phyloP scores from a whole-genome alignment of 2,113 vertebrate species.

The Gopherus flavomarginatus region DNA sequence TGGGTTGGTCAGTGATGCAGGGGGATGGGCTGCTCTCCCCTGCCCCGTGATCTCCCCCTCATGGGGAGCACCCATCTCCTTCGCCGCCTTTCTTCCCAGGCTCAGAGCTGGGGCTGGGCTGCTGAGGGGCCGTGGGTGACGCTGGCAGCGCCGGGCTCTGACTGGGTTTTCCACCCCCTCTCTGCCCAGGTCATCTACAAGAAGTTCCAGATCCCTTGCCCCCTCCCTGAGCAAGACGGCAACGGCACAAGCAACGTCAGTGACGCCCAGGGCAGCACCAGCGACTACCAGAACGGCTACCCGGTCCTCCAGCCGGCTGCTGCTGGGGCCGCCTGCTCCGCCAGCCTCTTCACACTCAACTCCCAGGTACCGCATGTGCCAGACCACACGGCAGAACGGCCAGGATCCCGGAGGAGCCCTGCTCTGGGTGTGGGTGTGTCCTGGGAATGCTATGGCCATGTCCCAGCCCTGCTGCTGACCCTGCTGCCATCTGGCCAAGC shows the following conservation, averaged over 20 bases:
- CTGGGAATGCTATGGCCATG: background rate
- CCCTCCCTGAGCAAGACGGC: constrained; percentile 76
- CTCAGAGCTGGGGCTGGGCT: background rate
- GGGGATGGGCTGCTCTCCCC: rapidly evolving
- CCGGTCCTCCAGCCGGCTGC: constrained; percentile 60
- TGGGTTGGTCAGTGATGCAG: background rate
- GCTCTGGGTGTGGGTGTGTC: no score
- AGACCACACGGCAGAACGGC: background rate
- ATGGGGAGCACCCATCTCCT: background rate
- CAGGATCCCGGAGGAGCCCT: background rate
- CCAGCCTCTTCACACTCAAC: constrained; percentile 91
- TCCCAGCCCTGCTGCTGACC: background rate
- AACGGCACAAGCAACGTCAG: constrained; percentile 84
- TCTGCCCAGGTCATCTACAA: constrained; percentile 93
- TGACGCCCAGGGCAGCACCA: constrained; percentile 41
- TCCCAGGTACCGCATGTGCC: constrained; percentile 84
- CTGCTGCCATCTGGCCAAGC: background rate
- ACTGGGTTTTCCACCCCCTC: rapidly evolving
- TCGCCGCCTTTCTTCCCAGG: rapidly evolving
- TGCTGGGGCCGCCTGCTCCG: constrained; percentile 71
- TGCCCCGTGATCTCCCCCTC: background rate
- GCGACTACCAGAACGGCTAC: constrained; percentile 71
- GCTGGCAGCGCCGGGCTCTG: rapidly evolving
- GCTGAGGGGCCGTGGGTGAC: rapidly evolving
- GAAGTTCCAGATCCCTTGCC: constrained; percentile 94